phyloP scores from a whole-genome alignment of 2,888 invertebrate species.

The Lutraria lutraria region DNA sequence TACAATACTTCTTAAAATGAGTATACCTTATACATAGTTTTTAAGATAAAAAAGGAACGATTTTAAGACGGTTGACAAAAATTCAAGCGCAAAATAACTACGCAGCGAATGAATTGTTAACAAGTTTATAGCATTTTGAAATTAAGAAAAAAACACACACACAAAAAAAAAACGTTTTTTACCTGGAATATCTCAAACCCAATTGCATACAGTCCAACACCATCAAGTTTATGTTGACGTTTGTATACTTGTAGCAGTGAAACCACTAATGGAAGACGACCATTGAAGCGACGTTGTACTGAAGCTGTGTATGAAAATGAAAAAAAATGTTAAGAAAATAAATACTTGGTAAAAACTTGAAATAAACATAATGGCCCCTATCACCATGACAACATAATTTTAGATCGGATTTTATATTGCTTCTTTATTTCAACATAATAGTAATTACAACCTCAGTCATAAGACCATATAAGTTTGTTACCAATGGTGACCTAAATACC shows the following conservation, averaged over 20 bases:
- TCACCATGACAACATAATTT: too few species aligned
- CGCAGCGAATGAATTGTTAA: too few species aligned
- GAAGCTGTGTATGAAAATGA: constrained; percentile 64
- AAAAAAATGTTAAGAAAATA: background rate
- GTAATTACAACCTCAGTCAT: too few species aligned
- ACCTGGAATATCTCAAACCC: constrained; percentile 83
- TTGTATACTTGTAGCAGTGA: constrained; percentile 78
- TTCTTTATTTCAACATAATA: too few species aligned
- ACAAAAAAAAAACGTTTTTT: background rate
- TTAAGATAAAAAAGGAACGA: background rate
- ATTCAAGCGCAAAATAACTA: background rate
- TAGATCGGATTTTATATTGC: too few species aligned
- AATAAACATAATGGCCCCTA: too few species aligned
- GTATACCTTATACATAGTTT: background rate
- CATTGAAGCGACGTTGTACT: constrained; percentile 79
- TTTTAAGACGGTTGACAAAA: background rate
- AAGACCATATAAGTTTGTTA: too few species aligned
- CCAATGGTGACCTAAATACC: too few species aligned
- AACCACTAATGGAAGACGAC: constrained; percentile 79
- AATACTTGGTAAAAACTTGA: too few species aligned
- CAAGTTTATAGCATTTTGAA: too few species aligned
- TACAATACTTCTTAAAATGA: background rate
- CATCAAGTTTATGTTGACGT: constrained; percentile 75
- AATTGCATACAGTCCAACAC: constrained; percentile 75
- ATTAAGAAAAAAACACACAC: too few species aligned